phyloP scores from a whole-genome alignment of 2,113 vertebrate genomes.

The Pedionomus torquatus region DNA sequence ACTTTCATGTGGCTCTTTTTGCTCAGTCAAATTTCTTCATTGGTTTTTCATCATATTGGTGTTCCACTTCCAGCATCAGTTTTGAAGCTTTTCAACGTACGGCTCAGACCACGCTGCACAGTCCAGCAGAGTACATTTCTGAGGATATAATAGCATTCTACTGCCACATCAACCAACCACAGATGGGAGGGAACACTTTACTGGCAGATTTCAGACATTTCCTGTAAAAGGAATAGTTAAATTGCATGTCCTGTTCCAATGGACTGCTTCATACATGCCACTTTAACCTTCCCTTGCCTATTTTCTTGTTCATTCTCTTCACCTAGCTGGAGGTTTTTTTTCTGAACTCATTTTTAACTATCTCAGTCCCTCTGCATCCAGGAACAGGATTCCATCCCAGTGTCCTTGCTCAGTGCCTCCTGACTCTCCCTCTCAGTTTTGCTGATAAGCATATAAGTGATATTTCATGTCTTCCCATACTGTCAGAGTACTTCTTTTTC shows the following conservation, averaged over 20 bases:
- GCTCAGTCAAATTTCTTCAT: background rate
- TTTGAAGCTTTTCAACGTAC: background rate
- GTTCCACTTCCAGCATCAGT: background rate
- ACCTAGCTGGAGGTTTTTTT: background rate
- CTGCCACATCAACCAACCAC: fast-evolving
- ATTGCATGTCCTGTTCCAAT: background rate
- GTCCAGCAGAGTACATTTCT: background rate
- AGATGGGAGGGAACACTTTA: background rate
- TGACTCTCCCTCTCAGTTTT: background rate
- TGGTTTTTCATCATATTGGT: background rate
- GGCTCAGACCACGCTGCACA: background rate
- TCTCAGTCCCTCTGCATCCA: background rate
- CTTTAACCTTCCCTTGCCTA: background rate
- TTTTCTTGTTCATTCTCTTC: background rate
- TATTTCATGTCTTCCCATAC: background rate
- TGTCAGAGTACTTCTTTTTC: background rate
- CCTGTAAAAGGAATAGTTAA: background rate
- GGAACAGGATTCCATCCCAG: background rate
- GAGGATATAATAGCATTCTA: background rate
- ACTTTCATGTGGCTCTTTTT: background rate
- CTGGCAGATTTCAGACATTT: background rate
- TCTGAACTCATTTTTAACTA: background rate
- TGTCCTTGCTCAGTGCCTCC: background rate
- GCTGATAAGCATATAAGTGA: background rate
- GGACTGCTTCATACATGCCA: background rate